Conservation (phyloP, 2,888 invertebrate species). For the Yponomeuta cagnagella region DNA sequence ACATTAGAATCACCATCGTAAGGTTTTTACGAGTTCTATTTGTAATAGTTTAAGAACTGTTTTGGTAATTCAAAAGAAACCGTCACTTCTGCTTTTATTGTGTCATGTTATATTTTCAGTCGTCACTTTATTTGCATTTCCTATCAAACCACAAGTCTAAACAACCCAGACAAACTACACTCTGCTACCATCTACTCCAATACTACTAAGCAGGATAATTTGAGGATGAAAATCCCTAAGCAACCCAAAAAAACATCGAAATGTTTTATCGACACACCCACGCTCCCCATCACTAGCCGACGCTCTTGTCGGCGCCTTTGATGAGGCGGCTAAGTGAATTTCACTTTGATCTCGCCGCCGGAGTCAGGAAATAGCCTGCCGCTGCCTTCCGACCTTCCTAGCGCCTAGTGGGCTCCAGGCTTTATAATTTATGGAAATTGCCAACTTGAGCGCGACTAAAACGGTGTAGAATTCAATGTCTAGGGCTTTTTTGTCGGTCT, state of each 20-base stretch:
- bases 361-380: conserved; percentile 41
- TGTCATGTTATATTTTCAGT: no score
- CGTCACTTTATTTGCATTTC: no score
- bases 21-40: no score
- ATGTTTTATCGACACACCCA: conserved; percentile 14
- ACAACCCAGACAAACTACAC: no score
- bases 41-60: no score
- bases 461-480: background rate
- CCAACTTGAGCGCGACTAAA: background rate
- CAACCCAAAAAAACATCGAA: background rate
- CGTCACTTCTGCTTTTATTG: no score
- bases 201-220: no score
- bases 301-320: conserved; percentile 41
- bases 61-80: no score
- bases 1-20: no score
- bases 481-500: background rate
- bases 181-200: no score
- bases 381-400: conserved; percentile 32
- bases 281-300: conserved; percentile 29
- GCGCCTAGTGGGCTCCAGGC: background rate
- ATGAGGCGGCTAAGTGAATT: conserved; percentile 64
- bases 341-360: conserved; percentile 56
- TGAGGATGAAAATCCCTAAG: background rate
- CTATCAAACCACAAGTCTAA: no score
- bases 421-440: background rate